Evolutionary conservation across 2,113 vertebrate genomes (phyloP).

Genomic region (Rhipidura dahli): DNA sequence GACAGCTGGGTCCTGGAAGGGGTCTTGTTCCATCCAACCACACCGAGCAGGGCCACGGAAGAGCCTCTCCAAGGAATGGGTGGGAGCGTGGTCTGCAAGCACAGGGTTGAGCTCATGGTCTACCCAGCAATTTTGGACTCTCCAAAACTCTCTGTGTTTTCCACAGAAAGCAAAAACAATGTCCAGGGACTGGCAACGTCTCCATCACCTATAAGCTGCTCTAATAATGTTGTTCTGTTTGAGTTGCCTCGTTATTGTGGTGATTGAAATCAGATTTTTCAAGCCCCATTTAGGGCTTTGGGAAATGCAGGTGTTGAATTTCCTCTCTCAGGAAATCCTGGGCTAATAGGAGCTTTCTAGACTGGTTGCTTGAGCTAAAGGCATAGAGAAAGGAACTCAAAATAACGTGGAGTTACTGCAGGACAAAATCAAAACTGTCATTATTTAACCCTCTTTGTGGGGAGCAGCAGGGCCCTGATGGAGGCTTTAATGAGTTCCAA

Average conservation of each 20-base stretch:
- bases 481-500: not conserved
- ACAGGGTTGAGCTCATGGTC: accelerated
- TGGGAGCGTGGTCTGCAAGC: accelerated
- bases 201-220: not conserved
- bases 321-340: not conserved
- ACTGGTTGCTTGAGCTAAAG: not conserved
- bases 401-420: not conserved
- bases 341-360: not conserved
- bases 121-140: not conserved
- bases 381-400: not conserved
- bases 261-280: not conserved
- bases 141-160: not conserved
- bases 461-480: not conserved
- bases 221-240: accelerated
- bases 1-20: accelerated
- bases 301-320: not conserved
- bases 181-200: not conserved
- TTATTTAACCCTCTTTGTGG: not conserved
- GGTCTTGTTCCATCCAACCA: accelerated
- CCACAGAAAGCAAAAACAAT: not conserved
- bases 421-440: not conserved
- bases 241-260: not conserved
- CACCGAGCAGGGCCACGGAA: too few relatives aligned
- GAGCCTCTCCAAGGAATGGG: not conserved
- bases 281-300: not conserved